Conservation (phyloP, 2,797 vertebrate species). For the Hippopotamyrus pictus region DNA sequence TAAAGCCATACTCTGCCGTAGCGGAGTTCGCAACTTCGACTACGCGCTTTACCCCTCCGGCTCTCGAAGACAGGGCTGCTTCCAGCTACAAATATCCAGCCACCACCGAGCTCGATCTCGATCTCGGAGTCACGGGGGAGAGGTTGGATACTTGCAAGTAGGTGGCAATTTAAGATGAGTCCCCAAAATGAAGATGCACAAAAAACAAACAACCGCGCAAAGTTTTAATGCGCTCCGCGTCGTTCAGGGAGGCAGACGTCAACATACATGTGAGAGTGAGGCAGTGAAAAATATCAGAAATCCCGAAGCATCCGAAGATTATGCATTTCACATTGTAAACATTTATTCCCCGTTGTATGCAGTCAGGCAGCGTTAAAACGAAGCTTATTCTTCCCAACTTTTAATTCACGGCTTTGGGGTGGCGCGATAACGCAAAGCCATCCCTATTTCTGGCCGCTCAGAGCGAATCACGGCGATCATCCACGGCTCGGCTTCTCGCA, state of each 20-base stretch:
- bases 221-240: constrained; percentile 9
- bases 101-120: constrained; percentile 18
- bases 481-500: constrained; percentile 6
- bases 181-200: background rate
- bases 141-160: background rate
- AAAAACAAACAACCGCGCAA: background rate
- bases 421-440: background rate
- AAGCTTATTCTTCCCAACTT: constrained; percentile 19
- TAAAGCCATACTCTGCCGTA: constrained; percentile 26
- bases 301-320: constrained; percentile 16
- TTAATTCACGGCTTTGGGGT: background rate
- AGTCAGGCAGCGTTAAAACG: background rate
- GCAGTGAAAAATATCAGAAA: background rate
- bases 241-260: background rate
- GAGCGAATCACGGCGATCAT: constrained; percentile 6
- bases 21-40: constrained; percentile 28
- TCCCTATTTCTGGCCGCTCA: background rate
- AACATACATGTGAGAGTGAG: background rate
- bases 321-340: constrained; percentile 4
- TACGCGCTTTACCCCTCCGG: constrained; percentile 25
- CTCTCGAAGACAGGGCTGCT: constrained; percentile 21
- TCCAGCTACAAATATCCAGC: constrained; percentile 25
- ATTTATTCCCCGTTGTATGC: background rate
- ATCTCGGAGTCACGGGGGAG: background rate
- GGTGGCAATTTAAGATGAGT: constrained; percentile 1